Base-by-base conservation (phyloP, 2,888 invertebrate species). In the Synergus gifuensis region DNA sequence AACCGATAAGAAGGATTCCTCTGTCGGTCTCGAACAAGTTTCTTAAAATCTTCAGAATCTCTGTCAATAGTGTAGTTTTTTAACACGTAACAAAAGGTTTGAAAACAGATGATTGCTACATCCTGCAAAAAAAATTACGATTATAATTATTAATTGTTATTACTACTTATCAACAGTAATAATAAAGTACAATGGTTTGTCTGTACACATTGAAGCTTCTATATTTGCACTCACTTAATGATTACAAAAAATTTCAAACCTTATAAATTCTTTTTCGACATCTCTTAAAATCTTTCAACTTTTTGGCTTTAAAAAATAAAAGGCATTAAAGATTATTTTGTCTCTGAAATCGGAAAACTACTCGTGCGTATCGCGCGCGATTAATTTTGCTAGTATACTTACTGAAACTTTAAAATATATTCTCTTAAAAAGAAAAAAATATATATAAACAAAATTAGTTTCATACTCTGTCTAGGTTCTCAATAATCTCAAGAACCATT, bases 401-500 rank as follows among this genome's bases (percentile, higher is more conserved):
- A n/a, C n/a, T 54, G 2, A 8, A 54, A 8, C n/a, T 8, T 8
- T 2, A n/a, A 54, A 54, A 54, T n/a, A n/a, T 14, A 22, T 67
- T 67, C 14, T 7, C 5, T 42, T 22, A 22, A 14, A 22, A 14
- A 46, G 3, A 66, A 42, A 4, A 11, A 42, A 16, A 9, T n/a
- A 66, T n/a, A 66, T 42, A 0, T 42, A 12, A 0, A 18, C 11
- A 67, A 2, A 14, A 67, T 7, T 14, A 67, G 7, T 67, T 44
- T 44, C 12, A 58, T 80, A 89, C 89, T 76, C 89, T 87, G 58
- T 91, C 91, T 85, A 92, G 89, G 28, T 91, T 92, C 85, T 94
- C 94, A n/a, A 94, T 92, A 1, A 95, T 90, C 84, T 94, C 93
- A 83, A 94, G 93, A 2, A 95, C 92, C 76, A 94, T 93, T 80